These are phyloP conservation scores for Baronia brevicornis DNA, from an alignment of 2,888 invertebrate genomes.

Conservation along the genomic window DNA sequence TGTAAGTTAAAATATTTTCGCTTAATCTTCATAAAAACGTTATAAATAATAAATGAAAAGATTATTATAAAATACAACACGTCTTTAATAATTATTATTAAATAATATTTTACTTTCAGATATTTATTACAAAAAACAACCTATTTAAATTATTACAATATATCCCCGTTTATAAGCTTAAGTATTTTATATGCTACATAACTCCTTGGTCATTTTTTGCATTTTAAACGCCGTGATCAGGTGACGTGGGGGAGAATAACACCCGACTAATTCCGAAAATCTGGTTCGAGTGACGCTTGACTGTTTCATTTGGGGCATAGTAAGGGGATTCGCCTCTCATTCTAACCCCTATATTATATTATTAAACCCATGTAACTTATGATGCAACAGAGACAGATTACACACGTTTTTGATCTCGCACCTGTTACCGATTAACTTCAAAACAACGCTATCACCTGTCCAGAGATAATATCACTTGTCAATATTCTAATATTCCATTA, in stretches of 20 bases:
- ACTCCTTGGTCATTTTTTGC: constrained; percentile 24
- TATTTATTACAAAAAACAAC: too few relatives aligned
- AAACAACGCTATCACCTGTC: constrained; percentile 24
- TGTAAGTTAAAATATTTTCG: not conserved
- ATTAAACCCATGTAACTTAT: constrained; percentile 22
- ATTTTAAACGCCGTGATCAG: constrained; percentile 26
- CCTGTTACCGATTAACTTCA: constrained; percentile 23
- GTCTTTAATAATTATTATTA: too few relatives aligned
- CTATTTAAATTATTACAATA: too few relatives aligned
- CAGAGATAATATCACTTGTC: constrained; percentile 26
- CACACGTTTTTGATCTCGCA: constrained; percentile 26
- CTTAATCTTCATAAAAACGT: not conserved
- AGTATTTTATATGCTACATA: constrained; percentile 18
- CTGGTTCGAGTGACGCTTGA: constrained; percentile 34
- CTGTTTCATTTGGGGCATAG: constrained; percentile 25
- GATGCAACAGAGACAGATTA: constrained; percentile 26
- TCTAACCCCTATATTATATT: constrained; percentile 21
- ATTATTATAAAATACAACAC: too few relatives aligned
- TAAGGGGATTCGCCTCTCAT: constrained; percentile 20
- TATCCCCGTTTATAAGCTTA: too few relatives aligned
- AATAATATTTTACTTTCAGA: too few relatives aligned
- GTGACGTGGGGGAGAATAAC: constrained; percentile 24
- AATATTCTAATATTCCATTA: constrained; percentile 21
- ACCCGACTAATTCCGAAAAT: constrained; percentile 36
- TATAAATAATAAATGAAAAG: too few relatives aligned